Evolutionary conservation across 2,888 invertebrate genomes (phyloP).

Genomic region (Ptilodon capucinus): DNA sequence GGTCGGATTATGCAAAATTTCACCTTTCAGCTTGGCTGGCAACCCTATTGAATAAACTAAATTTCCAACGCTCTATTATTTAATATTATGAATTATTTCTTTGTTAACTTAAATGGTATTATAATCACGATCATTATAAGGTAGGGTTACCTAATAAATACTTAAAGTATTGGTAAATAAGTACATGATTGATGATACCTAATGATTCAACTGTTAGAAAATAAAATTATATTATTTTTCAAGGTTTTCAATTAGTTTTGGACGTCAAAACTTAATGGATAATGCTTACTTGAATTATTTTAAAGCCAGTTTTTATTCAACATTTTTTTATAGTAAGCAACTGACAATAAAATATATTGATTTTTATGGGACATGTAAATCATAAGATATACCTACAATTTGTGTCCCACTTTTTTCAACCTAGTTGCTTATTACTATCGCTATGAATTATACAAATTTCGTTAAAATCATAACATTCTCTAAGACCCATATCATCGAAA

Average conservation of each 20-base stretch:
- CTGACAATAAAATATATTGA: too few species aligned
- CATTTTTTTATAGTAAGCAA: too few species aligned
- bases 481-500: conserved; percentile 10
- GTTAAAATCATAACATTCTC: not conserved
- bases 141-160: not conserved
- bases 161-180: conserved; percentile 10
- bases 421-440: too few species aligned
- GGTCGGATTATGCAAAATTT: not conserved
- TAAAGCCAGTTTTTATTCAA: too few species aligned
- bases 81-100: too few species aligned
- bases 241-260: conserved; percentile 17
- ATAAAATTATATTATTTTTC: conserved; percentile 4
- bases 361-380: too few species aligned
- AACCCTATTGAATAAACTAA: not conserved
- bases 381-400: too few species aligned
- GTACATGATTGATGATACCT: conserved; percentile 17
- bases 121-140: not conserved
- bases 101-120: too few species aligned
- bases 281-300: too few species aligned
- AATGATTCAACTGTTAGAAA: conserved; percentile 1
- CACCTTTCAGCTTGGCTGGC: not conserved
- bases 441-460: not conserved
- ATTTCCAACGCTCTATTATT: not conserved
- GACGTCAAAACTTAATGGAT: conserved; percentile 6
- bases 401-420: too few species aligned